phyloP scores from a whole-genome alignment of 2,888 invertebrate species.

The Chouioia cunea region DNA sequence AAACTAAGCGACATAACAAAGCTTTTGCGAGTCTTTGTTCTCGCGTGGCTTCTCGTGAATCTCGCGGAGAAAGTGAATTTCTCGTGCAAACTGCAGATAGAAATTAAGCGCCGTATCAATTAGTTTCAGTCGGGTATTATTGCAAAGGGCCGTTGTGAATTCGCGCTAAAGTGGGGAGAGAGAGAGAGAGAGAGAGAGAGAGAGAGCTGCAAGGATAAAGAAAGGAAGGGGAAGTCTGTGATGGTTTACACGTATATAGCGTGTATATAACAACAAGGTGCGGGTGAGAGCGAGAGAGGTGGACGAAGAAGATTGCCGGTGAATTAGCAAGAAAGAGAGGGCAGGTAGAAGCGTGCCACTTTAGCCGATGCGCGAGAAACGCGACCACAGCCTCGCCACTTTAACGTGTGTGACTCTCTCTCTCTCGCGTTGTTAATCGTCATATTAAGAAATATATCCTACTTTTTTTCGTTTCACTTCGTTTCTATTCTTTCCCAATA shows the following conservation, averaged over 20 bases:
- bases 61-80: constrained; percentile 53
- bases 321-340: constrained; percentile 53
- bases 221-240: constrained; percentile 3
- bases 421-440: not conserved
- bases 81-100: too few relatives aligned
- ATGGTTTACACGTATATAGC: too few relatives aligned
- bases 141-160: constrained; percentile 12
- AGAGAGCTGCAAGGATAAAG: not conserved
- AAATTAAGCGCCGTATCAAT: too few relatives aligned
- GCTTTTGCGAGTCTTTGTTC: too few relatives aligned
- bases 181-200: not conserved
- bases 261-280: not conserved
- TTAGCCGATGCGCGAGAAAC: constrained; percentile 65
- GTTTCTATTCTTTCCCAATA: too few relatives aligned
- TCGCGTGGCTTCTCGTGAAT: too few relatives aligned
- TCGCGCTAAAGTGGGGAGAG: not conserved
- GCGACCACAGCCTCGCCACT: constrained; percentile 68
- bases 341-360: constrained; percentile 66
- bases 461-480: too few relatives aligned
- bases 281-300: not conserved
- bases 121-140: too few relatives aligned
- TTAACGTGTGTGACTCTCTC: constrained; percentile 48
- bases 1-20: too few relatives aligned
- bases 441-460: not conserved
- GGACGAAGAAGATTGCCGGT: constrained; percentile 22